Base-by-base conservation (phyloP, 2,888 invertebrate species). In the Eucera pruinosa region DNA sequence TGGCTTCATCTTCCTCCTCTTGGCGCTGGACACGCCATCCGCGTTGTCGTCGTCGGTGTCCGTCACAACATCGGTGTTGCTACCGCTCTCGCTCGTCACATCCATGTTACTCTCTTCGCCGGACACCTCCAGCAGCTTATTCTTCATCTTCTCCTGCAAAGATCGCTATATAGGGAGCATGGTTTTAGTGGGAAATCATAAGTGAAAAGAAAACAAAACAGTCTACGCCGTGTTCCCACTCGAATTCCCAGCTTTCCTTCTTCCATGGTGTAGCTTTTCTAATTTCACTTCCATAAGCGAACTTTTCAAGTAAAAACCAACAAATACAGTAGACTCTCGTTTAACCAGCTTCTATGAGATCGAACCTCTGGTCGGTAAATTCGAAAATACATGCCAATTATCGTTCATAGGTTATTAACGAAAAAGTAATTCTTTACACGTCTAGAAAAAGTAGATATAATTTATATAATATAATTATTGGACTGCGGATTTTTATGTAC, bases 101-200 rank as follows among this genome's bases (percentile, higher is more conserved):
- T 92, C 92, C 92, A 92, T 92, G 78, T 92, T 92, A 81, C 91
- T 92, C 81, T 92, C 92, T 80, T 92, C 92, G n/a, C 92, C 92
- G 20, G 91, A 91, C 6, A 87, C 91, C 80, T 92, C 92, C 74
- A 92, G 50, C 47, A 92, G 72, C 73, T 92, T 92, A 82, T 90
- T 92, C 84, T 92, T 92, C 92, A 92, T 92, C 84, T 92, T 92
- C 78, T 92, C 92, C 91, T 92, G 91, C 68, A 91, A 90, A 80
- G 91, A 91, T 62, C 90, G 90, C 91, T 91, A 85, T 83, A 84
- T 88, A 88, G 85, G 80, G 80, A 87, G 87, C 79, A 85, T 81
- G 86, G 72, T 80, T 89, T 86, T 85, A 87, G 84, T 86, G 78
- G 39, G 48, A 88, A 90, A 90, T 88, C 82, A 90, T 86, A 90